phyloP scores from a whole-genome alignment of 2,888 invertebrate genomes.

The Habrosyne pyritoides region DNA sequence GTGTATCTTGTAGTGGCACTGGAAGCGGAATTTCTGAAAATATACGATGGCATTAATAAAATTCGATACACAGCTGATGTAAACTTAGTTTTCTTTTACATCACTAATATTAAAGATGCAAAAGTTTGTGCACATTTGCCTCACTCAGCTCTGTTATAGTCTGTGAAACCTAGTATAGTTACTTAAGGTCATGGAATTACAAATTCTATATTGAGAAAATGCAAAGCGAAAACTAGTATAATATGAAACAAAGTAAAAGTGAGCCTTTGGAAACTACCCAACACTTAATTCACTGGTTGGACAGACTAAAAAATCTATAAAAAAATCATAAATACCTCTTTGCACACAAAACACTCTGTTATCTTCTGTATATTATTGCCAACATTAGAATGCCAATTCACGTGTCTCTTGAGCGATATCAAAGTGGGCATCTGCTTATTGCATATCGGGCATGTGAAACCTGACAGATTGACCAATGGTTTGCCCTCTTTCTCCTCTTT shows the following conservation, averaged over 20 bases:
- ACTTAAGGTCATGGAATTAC: too few species aligned
- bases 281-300: constrained; percentile 1
- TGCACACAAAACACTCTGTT: constrained; percentile 72
- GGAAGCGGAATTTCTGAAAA: constrained; percentile 72
- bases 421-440: constrained; percentile 72
- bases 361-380: constrained; percentile 66
- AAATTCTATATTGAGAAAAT: too few species aligned
- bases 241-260: too few species aligned
- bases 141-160: too few species aligned
- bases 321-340: constrained; percentile 56
- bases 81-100: too few species aligned
- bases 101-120: too few species aligned
- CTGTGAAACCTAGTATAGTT: neutral
- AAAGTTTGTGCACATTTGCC: too few species aligned
- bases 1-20: constrained; percentile 73
- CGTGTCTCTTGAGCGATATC: constrained; percentile 71
- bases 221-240: too few species aligned
- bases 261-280: too few species aligned
- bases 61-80: too few species aligned
- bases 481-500: constrained; percentile 23
- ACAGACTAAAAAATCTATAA: neutral
- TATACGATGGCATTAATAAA: too few species aligned
- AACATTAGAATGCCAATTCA: constrained; percentile 74
- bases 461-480: constrained; percentile 57
- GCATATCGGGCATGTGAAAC: constrained; percentile 76